Percentiles rank a stretch among this genome's conserved stretches.
Evolutionary conservation across 2,113 vertebrate species (phyloP).

Genomic region (Ciconia stormi): DNA sequence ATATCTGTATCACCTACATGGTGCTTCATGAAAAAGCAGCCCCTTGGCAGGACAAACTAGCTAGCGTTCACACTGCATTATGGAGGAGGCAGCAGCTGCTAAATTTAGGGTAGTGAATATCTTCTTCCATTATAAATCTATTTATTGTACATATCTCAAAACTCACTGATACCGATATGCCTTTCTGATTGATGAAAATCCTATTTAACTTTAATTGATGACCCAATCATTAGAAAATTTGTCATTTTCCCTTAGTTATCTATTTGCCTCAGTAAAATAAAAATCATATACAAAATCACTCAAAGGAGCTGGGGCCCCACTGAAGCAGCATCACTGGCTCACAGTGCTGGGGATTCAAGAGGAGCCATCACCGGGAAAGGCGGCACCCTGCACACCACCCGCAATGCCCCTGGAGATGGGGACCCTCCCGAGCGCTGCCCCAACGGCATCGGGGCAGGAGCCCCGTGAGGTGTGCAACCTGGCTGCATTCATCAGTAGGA

Average conservation of each 20-base stretch:
- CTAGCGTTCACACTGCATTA: constrained; percentile 29
- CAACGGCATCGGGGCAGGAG: background rate
- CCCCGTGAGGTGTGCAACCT: fast-evolving
- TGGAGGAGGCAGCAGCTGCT: constrained; percentile 40
- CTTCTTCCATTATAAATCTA: background rate
- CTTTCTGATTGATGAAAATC: background rate
- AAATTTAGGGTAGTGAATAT: constrained; percentile 2
- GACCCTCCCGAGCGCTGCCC: background rate
- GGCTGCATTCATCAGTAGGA: background rate
- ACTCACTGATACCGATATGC: background rate
- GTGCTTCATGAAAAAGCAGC: background rate
- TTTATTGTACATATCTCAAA: background rate
- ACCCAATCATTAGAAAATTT: background rate
- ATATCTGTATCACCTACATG: background rate
- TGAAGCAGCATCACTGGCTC: background rate
- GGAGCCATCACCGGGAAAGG: background rate
- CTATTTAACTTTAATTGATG: background rate
- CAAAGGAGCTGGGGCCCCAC: background rate
- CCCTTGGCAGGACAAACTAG: constrained; percentile 12
- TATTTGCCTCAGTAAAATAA: background rate
- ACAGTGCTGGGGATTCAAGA: background rate
- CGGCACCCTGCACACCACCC: background rate
- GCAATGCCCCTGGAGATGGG: fast-evolving
- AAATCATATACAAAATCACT: background rate
- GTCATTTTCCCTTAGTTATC: background rate